phyloP scores from a whole-genome alignment of 1,140 invertebrate species.

The Hycleus phaleratus region DNA sequence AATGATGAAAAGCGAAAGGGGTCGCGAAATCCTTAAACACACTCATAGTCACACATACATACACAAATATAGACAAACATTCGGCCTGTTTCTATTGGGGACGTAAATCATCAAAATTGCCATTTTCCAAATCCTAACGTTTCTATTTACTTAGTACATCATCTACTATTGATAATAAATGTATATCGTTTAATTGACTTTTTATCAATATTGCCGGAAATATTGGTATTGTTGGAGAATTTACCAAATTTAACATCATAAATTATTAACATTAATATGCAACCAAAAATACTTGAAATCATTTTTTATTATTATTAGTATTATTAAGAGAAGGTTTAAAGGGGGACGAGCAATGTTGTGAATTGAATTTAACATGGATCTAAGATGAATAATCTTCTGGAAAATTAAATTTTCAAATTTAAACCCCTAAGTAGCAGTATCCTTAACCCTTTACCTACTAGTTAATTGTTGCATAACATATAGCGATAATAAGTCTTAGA shows the following conservation, averaged over 20 bases:
- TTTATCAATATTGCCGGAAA: background rate
- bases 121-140: constrained; percentile 25
- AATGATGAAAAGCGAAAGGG: constrained; percentile 20
- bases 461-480: constrained; percentile 38
- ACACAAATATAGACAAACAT: constrained; percentile 21
- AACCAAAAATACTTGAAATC: no score
- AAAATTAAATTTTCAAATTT: constrained; percentile 38
- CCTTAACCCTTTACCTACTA: constrained; percentile 34
- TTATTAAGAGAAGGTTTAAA: no score
- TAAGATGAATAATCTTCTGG: constrained; percentile 4
- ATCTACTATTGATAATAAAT: constrained; percentile 19
- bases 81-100: constrained; percentile 15
- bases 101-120: constrained; percentile 27
- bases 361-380: no score
- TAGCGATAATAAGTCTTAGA: constrained; percentile 36
- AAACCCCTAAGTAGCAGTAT: constrained; percentile 40
- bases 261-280: no score
- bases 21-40: constrained; percentile 20
- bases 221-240: no score
- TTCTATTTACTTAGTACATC: constrained; percentile 26
- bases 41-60: no score
- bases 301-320: no score
- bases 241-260: no score
- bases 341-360: no score
- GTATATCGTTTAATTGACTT: constrained; percentile 23